phyloP scores from a whole-genome alignment of 1,140 invertebrate genomes.

The Caenorhabditis brenneri region DNA sequence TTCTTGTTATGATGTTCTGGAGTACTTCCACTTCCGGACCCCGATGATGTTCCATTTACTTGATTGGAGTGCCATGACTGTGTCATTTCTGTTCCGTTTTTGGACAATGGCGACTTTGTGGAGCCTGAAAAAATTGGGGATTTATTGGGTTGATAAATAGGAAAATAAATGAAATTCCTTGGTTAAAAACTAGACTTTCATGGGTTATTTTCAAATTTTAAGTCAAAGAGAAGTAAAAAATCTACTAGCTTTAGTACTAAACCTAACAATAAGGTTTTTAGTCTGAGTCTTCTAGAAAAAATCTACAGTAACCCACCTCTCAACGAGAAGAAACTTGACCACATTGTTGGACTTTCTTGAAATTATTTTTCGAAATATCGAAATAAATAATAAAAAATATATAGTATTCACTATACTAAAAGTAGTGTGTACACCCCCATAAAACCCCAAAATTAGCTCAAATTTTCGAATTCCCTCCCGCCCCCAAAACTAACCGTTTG shows the following conservation, averaged over 20 bases:
- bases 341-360: neutral
- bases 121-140: neutral
- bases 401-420: neutral
- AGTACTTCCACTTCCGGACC: conserved; percentile 5
- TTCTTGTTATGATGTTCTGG: conserved; percentile 36
- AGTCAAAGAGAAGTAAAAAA: no score
- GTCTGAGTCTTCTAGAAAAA: no score
- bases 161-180: neutral
- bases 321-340: neutral
- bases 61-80: conserved; percentile 52
- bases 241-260: no score
- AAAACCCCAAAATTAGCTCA: neutral
- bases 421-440: neutral
- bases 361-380: neutral
- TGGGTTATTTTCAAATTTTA: no score
- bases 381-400: neutral
- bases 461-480: neutral
- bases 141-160: neutral
- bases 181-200: no score
- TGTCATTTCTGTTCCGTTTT: conserved; percentile 42
- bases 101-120: neutral
- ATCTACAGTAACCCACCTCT: neutral
- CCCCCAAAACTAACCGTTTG: neutral
- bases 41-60: neutral
- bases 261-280: no score